Evolutionary conservation across 2,797 vertebrate genomes (phyloP), one percentile per base, ranked within the genome.

Genomic region (Crenichthys baileyi): DNA sequence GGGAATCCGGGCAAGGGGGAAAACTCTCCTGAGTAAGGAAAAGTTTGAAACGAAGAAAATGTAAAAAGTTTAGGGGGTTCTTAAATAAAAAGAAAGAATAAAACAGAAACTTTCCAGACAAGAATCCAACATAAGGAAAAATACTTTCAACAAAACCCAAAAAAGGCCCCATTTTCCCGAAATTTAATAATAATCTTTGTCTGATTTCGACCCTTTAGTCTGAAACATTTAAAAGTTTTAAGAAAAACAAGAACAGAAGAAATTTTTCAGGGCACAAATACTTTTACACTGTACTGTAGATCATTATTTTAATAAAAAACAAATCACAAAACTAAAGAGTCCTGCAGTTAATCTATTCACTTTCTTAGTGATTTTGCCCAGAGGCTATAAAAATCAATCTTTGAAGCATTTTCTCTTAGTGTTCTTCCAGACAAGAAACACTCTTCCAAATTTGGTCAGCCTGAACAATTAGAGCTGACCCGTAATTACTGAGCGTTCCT

Each of bases 401-500:
- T 50, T 90, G 89, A 86, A 75, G 48, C 58, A 1, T 71, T 90
- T 85, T 80, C 73, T 77, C 48, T 71, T 78, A 36, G 48, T n/a
- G 56, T 79, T 60, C 73, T 76, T 87, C 88, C 88, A 87, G 82
- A 75, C 68, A n/a, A 51, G 48, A 73, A 79, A 76, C 60, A 31
- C 75, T 22, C 24, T 26, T 84, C 87, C 92, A 92, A 77, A 82
- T 84, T 80, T 76, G n/a, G 44, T 90, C 85, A 89, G 82, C 89
- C 83, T 58, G 73, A 87, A 90, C 87, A 89, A 86, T 92, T 90
- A 91, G 83, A 90, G 79, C 56, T 86, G 90, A 92, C 85, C 92
- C 79, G 0, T 18, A 41, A 51, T 85, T 72, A 5, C 51, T 4
- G 48, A 83, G 85, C 77, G 31, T 87, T 82, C 73, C 76, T 70